Percentiles rank a stretch among this genome's conserved stretches.
Conservation (phyloP, 2,888 invertebrate genomes). For the Caenorhabditis imperialis region DNA sequence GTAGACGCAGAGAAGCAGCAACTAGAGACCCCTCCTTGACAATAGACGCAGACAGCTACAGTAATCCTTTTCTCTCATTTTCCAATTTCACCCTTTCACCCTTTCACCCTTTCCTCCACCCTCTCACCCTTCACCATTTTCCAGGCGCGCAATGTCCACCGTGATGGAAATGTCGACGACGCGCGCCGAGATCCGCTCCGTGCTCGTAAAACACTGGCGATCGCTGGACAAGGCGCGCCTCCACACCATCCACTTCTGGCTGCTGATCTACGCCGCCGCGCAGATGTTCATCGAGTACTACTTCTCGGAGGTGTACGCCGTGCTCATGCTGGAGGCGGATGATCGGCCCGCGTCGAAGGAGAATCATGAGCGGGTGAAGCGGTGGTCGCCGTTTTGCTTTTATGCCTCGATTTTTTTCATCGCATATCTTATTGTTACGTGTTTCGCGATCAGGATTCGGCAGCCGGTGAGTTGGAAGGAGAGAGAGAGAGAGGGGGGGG, state of each 20-base stretch:
- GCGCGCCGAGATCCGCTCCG: slow-evolving; percentile 71
- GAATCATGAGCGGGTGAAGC: slow-evolving; percentile 45
- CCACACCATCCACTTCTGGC: slow-evolving; percentile 76
- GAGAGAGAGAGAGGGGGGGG: too few species aligned
- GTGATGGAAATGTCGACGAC: slow-evolving; percentile 57
- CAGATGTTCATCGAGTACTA: slow-evolving; percentile 76
- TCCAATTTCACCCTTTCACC: not conserved
- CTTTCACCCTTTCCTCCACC: not conserved
- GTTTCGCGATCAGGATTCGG: slow-evolving; percentile 58
- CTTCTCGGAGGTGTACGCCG: slow-evolving; percentile 61
- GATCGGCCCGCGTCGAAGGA: slow-evolving; percentile 45
- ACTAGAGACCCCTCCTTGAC: too few species aligned
- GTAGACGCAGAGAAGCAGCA: too few species aligned
- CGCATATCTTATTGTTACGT: slow-evolving; percentile 57
- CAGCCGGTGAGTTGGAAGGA: too few species aligned
- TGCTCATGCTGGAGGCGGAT: slow-evolving; percentile 35
- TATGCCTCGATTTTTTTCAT: slow-evolving; percentile 59
- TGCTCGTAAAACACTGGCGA: slow-evolving; percentile 75
- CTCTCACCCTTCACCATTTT: too few species aligned
- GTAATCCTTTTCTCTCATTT: not conserved
- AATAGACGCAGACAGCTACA: too few species aligned
- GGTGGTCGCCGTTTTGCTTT: slow-evolving; percentile 58
- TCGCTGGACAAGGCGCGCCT: slow-evolving; percentile 74
- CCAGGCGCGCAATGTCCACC: slow-evolving; percentile 42
- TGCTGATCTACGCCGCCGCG: slow-evolving; percentile 72